These are phyloP conservation scores for Physocephala rufipes DNA, from an alignment of 2,888 invertebrate genomes.

Conservation along the genomic window DNA sequence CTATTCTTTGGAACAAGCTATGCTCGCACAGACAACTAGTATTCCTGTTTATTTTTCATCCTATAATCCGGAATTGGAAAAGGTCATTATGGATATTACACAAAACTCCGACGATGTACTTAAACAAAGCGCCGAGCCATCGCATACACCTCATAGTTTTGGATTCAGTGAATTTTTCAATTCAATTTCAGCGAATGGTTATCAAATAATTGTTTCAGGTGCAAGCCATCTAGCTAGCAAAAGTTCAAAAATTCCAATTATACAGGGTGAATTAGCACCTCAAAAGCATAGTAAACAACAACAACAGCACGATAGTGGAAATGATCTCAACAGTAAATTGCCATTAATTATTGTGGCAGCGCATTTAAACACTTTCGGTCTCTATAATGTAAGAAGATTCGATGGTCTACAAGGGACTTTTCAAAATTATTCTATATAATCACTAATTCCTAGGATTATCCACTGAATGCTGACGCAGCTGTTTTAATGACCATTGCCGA, in stretches of 20 bases:
- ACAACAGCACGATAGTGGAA: conserved; percentile 67
- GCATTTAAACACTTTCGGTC: conserved; percentile 90
- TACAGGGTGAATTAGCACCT: conserved; percentile 81
- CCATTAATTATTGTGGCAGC: conserved; percentile 92
- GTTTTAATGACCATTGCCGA: conserved; percentile 87
- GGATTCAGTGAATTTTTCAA: conserved; percentile 85
- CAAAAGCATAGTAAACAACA: conserved; percentile 53
- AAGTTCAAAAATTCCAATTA: conserved; percentile 85
- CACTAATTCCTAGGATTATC: conserved; percentile 74
- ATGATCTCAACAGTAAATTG: conserved; percentile 70
- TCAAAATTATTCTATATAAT: not conserved
- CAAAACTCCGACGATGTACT: conserved; percentile 47
- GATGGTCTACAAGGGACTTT: not conserved
- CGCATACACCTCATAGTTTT: conserved; percentile 70
- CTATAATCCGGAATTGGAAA: conserved; percentile 78
- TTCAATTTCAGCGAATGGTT: conserved; percentile 92
- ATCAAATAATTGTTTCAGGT: conserved; percentile 85
- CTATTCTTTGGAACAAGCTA: conserved; percentile 80
- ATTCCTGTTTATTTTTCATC: conserved; percentile 89
- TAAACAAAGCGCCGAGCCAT: conserved; percentile 52
- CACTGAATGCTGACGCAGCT: conserved; percentile 88
- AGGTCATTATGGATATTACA: conserved; percentile 80
- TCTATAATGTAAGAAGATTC: conserved; percentile 87
- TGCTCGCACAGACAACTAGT: conserved; percentile 80
- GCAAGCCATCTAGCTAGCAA: conserved; percentile 75